Evolutionary conservation across 2,888 invertebrate genomes (phyloP).

Genomic region (Willowsia nigromaculata): DNA sequence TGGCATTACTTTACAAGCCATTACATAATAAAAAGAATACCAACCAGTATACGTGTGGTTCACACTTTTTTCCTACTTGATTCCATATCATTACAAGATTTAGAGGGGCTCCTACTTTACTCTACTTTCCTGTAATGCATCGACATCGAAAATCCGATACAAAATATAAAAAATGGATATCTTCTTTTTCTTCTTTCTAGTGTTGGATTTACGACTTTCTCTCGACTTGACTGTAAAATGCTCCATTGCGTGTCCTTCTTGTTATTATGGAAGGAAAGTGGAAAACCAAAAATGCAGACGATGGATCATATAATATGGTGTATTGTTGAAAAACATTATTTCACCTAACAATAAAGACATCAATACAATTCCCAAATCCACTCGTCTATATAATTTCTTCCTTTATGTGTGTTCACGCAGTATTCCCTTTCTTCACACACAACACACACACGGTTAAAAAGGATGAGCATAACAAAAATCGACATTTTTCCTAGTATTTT

Average conservation of each 20-base stretch:
- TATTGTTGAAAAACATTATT: conserved; percentile 34
- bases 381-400: conserved; percentile 5
- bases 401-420: conserved; percentile 39
- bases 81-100: conserved; percentile 63
- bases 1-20: conserved; percentile 31
- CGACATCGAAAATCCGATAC: not conserved
- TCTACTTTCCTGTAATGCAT: not conserved
- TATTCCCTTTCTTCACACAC: conserved; percentile 30
- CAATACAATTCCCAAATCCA: conserved; percentile 60
- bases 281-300: not conserved
- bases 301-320: conserved; percentile 45
- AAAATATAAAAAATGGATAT: conserved; percentile 47
- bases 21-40: conserved; percentile 16
- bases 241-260: not conserved
- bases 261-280: not conserved
- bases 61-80: conserved; percentile 25
- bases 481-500: conserved; percentile 12
- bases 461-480: not conserved
- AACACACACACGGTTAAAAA: not conserved
- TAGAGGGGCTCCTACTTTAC: conserved; percentile 32
- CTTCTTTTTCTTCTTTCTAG: not conserved
- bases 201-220: conserved; percentile 67
- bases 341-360: conserved; percentile 52
- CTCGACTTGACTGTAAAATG: conserved; percentile 43
- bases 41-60: not conserved